These are phyloP conservation scores for Carcina quercana DNA, from an alignment of 2,888 invertebrate genomes.

Conservation along the genomic window DNA sequence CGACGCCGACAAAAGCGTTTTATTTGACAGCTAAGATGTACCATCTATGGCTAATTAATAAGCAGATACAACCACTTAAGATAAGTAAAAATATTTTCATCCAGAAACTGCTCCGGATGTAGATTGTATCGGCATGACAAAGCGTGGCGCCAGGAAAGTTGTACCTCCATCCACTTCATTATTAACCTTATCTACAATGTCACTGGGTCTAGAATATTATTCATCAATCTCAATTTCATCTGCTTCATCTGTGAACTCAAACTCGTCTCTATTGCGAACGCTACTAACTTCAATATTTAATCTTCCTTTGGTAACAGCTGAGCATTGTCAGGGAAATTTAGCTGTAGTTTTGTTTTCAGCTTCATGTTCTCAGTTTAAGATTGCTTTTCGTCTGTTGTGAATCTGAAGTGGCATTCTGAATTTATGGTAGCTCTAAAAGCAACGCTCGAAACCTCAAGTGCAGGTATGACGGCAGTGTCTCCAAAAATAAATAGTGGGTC, in stretches of 20 bases:
- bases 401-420: slow-evolving; percentile 52
- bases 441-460: slow-evolving; percentile 57
- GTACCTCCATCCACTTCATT: slow-evolving; percentile 12
- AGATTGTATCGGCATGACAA: slow-evolving; percentile 71
- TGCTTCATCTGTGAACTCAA: slow-evolving; percentile 16
- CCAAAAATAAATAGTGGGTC: slow-evolving; percentile 69
- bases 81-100: slow-evolving; percentile 74
- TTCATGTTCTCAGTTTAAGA: slow-evolving; percentile 14
- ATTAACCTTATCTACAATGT: slow-evolving; percentile 15
- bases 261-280: slow-evolving; percentile 21
- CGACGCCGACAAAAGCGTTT: slow-evolving; percentile 64
- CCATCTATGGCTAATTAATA: slow-evolving; percentile 68
- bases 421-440: slow-evolving; percentile 64
- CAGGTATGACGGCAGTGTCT: slow-evolving; percentile 69
- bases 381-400: slow-evolving; percentile 21
- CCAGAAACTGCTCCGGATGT: slow-evolving; percentile 72
- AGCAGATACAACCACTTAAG: slow-evolving; percentile 74
- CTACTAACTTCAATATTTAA: slow-evolving; percentile 28
- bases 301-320: slow-evolving; percentile 21
- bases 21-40: slow-evolving; percentile 66
- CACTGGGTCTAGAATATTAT: slow-evolving; percentile 19
- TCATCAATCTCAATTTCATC: slow-evolving; percentile 17
- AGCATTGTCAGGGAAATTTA: slow-evolving; percentile 47
- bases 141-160: slow-evolving; percentile 65
- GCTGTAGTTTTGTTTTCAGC: slow-evolving; percentile 13